Evolutionary conservation across 2,797 vertebrate species (phyloP).

Genomic region (Ceryle rudis): DNA sequence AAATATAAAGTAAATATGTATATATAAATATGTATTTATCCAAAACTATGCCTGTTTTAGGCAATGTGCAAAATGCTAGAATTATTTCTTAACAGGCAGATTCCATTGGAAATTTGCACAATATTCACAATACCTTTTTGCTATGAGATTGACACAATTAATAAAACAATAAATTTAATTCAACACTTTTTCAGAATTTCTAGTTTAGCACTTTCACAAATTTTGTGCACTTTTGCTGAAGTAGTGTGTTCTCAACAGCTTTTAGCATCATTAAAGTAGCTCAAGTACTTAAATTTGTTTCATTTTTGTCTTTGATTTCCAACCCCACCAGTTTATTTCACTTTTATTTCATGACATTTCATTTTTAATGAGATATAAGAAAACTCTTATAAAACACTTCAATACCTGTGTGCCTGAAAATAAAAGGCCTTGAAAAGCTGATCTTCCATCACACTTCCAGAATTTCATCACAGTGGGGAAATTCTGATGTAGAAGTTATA

Average conservation of each 20-base stretch:
- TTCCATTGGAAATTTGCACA: constrained; percentile 47
- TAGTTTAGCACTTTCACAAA: neutral
- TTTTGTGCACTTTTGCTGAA: neutral
- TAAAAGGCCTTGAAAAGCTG: neutral
- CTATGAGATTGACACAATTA: neutral
- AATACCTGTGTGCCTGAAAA: neutral
- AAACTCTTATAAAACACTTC: neutral
- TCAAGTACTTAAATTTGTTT: neutral
- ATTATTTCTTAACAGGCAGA: constrained; percentile 20
- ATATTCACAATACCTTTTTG: neutral
- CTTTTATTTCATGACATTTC: neutral
- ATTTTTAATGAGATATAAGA: neutral
- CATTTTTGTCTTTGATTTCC: neutral
- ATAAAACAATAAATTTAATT: too few relatives aligned
- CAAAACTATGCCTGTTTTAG: neutral
- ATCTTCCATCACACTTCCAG: neutral
- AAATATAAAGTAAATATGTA: neutral
- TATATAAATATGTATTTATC: neutral
- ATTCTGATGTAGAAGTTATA: neutral
- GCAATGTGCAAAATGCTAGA: constrained; percentile 19
- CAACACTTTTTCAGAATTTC: neutral
- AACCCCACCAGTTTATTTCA: neutral
- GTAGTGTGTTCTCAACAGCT: neutral
- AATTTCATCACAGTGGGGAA: neutral
- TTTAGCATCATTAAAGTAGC: neutral